Base-by-base conservation (phyloP, 2,113 vertebrate genomes). In the Callipepla squamata region DNA sequence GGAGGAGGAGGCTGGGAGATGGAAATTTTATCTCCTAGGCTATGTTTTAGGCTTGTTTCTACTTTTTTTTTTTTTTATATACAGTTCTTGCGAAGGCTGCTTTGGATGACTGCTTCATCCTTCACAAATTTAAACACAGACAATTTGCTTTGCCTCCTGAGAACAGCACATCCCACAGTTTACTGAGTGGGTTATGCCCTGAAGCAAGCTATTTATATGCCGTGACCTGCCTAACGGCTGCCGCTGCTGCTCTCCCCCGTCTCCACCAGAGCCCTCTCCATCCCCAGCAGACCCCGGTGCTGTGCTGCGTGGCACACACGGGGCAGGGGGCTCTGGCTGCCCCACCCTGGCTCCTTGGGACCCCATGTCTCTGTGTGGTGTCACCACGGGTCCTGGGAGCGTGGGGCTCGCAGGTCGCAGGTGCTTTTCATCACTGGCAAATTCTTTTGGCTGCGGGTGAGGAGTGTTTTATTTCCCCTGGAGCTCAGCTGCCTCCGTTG, bases 101-200 rank as follows among this genome's bases (percentile, higher is more conserved):
- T 93, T 89, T 81, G 74, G 42, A 58, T 82, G 78, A 50, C 84
- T 88, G 69, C 78, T 93, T 91, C 87, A 79, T 69, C 66, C 81
- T 89, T 85, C 80, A 34, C 87, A 34, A 92, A 81, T 72, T 91
- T 89, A 85, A 92, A 92, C 76, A 87, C 89, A 94, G 90, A 73
- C 80, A 94, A 96, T 94, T 97, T 97, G 80, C 93, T 88, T 94
- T 95, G 81, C 94, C 92, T 95, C 91, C 89, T 80, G 87, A 19
- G 20, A 96, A 67, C 11, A 0, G 81, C 86, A 59, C 90, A 74
- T 94, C 96, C 91, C 86, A 78, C 87, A 53, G 76, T 61, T 92
- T 95, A 26, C 81, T 81, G 86, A 79, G 84, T 78, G 84, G 87
- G 87, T 90, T 91, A 73, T 94, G 69, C 62, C 90, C 88, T 90